These are phyloP conservation scores for Calameuta idolon DNA, from an alignment of 2,888 invertebrate species.

Conservation along the genomic window DNA sequence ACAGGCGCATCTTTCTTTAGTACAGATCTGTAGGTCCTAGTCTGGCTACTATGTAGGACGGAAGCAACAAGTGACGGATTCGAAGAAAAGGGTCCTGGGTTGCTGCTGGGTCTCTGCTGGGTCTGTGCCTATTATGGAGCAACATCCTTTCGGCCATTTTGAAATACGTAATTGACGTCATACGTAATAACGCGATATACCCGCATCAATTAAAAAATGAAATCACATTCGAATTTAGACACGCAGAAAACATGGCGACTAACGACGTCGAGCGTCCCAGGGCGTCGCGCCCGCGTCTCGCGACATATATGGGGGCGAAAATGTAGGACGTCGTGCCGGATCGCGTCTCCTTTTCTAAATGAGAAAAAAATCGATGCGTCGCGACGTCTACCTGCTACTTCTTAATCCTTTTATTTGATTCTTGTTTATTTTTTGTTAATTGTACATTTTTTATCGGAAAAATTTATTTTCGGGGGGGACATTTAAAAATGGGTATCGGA, in stretches of 20 bases:
- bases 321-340: slow-evolving; percentile 50
- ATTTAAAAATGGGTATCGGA: neutral
- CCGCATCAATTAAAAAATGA: neutral
- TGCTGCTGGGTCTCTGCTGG: neutral
- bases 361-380: neutral
- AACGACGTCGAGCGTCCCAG: neutral
- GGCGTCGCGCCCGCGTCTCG: slow-evolving; percentile 31
- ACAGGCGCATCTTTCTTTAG: neutral
- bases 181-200: neutral
- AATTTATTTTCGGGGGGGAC: too few species aligned
- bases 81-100: too few species aligned
- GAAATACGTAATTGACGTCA: neutral
- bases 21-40: neutral
- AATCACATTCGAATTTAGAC: neutral
- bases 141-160: neutral
- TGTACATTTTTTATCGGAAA: too few species aligned
- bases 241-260: neutral
- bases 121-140: neutral
- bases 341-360: neutral
- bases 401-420: neutral
- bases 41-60: too few species aligned
- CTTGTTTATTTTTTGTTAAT: too few species aligned
- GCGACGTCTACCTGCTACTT: neutral
- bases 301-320: slow-evolving; percentile 49
- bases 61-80: too few species aligned